phyloP scores from a whole-genome alignment of 2,797 vertebrate species.

The Pogoniulus pusillus region DNA sequence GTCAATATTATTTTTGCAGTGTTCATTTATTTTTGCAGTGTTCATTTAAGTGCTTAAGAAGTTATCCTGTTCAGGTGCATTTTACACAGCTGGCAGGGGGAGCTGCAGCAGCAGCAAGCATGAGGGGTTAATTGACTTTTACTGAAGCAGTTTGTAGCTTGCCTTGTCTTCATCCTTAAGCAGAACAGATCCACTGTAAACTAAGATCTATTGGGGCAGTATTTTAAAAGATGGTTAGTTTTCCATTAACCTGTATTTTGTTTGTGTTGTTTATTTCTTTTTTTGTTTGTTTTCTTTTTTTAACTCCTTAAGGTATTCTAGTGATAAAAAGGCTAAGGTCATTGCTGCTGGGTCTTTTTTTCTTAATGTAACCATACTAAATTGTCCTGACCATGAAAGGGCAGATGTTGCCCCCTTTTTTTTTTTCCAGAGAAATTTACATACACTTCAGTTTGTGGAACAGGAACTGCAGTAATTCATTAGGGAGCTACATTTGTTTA shows the following conservation, averaged over 20 bases:
- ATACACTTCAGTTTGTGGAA: slow-evolving; percentile 36
- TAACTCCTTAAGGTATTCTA: background rate
- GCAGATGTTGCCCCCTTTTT: slow-evolving; percentile 40
- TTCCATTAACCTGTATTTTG: slow-evolving; percentile 61
- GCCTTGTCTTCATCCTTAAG: slow-evolving; percentile 57
- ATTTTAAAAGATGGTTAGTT: slow-evolving; percentile 62
- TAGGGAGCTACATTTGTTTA: background rate
- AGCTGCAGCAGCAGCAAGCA: background rate
- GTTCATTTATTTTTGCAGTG: background rate
- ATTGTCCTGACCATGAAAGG: slow-evolving; percentile 55
- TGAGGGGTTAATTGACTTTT: slow-evolving; percentile 72
- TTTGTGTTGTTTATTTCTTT: slow-evolving; percentile 59
- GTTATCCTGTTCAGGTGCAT: background rate
- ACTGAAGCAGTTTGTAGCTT: slow-evolving; percentile 58
- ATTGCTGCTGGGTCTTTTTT: background rate
- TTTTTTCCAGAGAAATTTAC: slow-evolving; percentile 58
- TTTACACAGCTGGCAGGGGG: background rate
- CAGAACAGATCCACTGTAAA: slow-evolving; percentile 53
- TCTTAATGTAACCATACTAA: slow-evolving; percentile 51
- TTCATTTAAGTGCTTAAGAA: background rate
- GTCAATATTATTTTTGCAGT: background rate
- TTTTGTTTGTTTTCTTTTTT: slow-evolving; percentile 15
- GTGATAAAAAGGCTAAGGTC: background rate
- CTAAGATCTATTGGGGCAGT: slow-evolving; percentile 50
- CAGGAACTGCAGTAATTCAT: background rate